These are phyloP conservation scores for Hemiscyllium ocellatum DNA, from an alignment of 2,113 vertebrate species.

Conservation along the genomic window DNA sequence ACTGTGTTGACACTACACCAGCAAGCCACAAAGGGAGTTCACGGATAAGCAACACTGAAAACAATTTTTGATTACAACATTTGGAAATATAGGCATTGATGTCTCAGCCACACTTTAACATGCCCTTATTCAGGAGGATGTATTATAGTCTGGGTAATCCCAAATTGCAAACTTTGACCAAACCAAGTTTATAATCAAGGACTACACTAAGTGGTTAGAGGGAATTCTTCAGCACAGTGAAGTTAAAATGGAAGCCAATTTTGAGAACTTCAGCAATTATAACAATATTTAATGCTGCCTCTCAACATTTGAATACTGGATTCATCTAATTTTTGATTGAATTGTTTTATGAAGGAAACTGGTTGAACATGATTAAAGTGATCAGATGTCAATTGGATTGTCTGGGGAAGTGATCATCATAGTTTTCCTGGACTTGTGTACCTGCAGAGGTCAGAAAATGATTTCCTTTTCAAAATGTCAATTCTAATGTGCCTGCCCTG, in stretches of 20 bases:
- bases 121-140: not conserved
- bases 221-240: not conserved
- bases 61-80: not conserved
- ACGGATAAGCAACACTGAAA: not conserved
- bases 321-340: not conserved
- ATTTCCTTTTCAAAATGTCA: not conserved
- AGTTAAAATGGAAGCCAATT: not conserved
- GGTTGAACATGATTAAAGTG: not conserved
- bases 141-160: not conserved
- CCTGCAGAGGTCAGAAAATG: not conserved
- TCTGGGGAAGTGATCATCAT: not conserved
- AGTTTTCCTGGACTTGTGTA: not conserved
- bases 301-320: not conserved
- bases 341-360: not conserved
- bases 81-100: not conserved
- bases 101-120: not conserved
- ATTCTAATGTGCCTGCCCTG: not conserved
- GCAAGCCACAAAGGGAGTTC: not conserved
- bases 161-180: not conserved
- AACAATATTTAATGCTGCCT: not conserved
- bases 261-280: not conserved
- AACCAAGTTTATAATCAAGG: not conserved
- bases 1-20: not conserved
- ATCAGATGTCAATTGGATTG: not conserved
- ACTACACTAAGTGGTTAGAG: not conserved